Percentiles rank a stretch among this genome's conserved stretches.
phyloP scores from a whole-genome alignment of 2,888 invertebrate genomes.

The Drosophila borealis region DNA sequence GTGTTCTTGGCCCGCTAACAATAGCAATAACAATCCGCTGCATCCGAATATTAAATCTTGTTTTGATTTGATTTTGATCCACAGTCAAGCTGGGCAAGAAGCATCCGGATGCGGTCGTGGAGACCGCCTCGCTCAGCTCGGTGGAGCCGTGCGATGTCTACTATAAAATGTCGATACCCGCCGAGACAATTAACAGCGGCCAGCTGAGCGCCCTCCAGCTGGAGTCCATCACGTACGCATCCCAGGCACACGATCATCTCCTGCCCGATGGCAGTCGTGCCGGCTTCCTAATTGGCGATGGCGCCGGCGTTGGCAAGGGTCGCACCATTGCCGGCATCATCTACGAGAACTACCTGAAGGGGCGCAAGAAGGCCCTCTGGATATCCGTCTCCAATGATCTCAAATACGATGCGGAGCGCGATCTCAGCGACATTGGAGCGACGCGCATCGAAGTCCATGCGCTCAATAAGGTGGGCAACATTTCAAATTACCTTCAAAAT shows the following conservation, averaged over 20 bases:
- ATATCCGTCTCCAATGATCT: slow-evolving; percentile 99
- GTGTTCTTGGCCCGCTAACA: slow-evolving; percentile 56
- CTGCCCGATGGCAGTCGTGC: slow-evolving; percentile 95
- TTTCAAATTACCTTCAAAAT: background rate
- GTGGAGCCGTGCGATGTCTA: slow-evolving; percentile 97
- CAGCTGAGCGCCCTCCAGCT: slow-evolving; percentile 97
- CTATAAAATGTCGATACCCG: slow-evolving; percentile 93
- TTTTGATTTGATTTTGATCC: background rate
- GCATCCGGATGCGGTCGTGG: slow-evolving; percentile 99
- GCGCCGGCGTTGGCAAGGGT: slow-evolving; percentile 99
- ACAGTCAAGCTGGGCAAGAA: slow-evolving; percentile 96
- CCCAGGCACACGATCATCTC: slow-evolving; percentile 97
- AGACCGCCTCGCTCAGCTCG: slow-evolving; percentile 98
- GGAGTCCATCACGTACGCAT: slow-evolving; percentile 98
- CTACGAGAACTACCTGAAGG: slow-evolving; percentile 97
- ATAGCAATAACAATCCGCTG: background rate
- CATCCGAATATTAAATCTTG: background rate
- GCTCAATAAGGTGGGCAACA: slow-evolving; percentile 91
- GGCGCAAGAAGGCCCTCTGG: slow-evolving; percentile 98
- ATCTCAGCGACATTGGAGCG: slow-evolving; percentile 98
- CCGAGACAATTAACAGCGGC: slow-evolving; percentile 93
- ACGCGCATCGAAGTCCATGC: slow-evolving; percentile 94
- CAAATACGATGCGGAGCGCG: slow-evolving; percentile 98
- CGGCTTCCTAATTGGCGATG: slow-evolving; percentile 98
- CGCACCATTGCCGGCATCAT: slow-evolving; percentile 99